Percentiles rank a stretch among this genome's conserved stretches.
phyloP scores from a whole-genome alignment of 2,797 vertebrate genomes.

The Hippopotamyrus pictus region DNA sequence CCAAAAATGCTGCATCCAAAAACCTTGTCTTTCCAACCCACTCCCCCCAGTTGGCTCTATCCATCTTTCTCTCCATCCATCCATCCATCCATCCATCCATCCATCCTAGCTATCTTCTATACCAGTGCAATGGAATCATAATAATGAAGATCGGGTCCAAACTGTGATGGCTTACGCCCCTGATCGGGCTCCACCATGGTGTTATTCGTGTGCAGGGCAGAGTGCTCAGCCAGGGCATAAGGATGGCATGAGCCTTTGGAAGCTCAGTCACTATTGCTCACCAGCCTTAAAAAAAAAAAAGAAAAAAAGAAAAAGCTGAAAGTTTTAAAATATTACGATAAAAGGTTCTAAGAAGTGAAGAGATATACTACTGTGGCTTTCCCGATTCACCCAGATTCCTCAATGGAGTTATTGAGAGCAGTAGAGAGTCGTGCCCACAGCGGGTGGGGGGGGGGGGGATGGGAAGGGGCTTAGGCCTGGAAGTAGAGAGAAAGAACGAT shows the following conservation, averaged over 20 bases:
- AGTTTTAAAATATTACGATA: not conserved
- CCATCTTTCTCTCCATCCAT: not conserved
- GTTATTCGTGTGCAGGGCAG: not conserved
- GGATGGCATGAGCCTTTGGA: not conserved
- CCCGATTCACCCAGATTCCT: not conserved
- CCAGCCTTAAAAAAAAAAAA: not conserved
- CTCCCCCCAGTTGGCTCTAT: not conserved
- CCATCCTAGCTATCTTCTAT: not conserved
- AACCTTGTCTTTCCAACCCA: not conserved
- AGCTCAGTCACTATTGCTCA: not conserved
- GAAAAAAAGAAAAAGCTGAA: not conserved
- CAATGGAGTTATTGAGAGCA: not conserved
- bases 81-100: not conserved
- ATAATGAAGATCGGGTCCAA: not conserved
- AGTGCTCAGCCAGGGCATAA: not conserved
- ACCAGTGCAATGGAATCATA: not conserved
- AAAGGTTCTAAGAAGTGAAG: not conserved
- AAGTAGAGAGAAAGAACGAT: not conserved
- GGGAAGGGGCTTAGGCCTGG: not conserved
- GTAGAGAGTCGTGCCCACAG: not conserved
- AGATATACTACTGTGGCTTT: slow-evolving; percentile 3
- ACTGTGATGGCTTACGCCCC: not conserved
- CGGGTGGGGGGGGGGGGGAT: not conserved
- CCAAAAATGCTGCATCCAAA: not conserved
- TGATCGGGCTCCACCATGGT: not conserved